Base-by-base conservation (phyloP, 2,113 vertebrate species). In the Planiliza haematocheilus region DNA sequence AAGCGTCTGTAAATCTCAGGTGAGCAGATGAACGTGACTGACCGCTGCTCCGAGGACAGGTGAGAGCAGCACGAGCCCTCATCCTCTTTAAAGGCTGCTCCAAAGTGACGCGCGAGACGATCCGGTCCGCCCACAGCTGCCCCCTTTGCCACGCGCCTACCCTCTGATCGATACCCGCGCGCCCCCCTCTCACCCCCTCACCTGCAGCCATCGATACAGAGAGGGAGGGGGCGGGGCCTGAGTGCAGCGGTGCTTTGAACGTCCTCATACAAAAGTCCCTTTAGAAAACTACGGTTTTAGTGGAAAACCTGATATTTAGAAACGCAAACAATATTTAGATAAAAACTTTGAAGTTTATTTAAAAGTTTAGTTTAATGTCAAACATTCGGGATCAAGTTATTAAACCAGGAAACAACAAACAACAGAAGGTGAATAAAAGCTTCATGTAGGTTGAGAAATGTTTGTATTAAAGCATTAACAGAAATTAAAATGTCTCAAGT, bases 131-230 rank as follows among this genome's bases (percentile, higher is more conserved):
- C 53, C 79, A 64, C 76, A n/a, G n/a, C 24, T 30, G 24, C n/a
- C n/a, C n/a, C n/a, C n/a, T n/a, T n/a, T n/a, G 41, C 8, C 46
- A 4, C 59, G 74, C 30, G 13, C 52, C 16, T 37, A 21, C 41
- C 58, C 24, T 30, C 24, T 5, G 24, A 30, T 5, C 24, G 24
- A 30, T 30, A 30, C 24, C 24, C 24, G 17, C 56, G 11, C 46
- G 16, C 36, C n/a, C 1, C 41, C 36, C 45, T 1, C 58, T 8
- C 50, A n/a, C n/a, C n/a, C n/a, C n/a, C n/a, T n/a, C n/a, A 77
- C 61, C 76, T 65, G 75, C 34, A 45, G 43, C 70, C 63, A 79
- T 84, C 77, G 78, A 86, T 81, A 84, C 85, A 63, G 56, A 18
- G 37, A 41, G 18, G 59, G 1, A 41, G 9, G 4, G 2, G 4